Evolutionary conservation across 2,797 vertebrate genomes (phyloP).

Genomic region (Tympanoctomys barrerae): DNA sequence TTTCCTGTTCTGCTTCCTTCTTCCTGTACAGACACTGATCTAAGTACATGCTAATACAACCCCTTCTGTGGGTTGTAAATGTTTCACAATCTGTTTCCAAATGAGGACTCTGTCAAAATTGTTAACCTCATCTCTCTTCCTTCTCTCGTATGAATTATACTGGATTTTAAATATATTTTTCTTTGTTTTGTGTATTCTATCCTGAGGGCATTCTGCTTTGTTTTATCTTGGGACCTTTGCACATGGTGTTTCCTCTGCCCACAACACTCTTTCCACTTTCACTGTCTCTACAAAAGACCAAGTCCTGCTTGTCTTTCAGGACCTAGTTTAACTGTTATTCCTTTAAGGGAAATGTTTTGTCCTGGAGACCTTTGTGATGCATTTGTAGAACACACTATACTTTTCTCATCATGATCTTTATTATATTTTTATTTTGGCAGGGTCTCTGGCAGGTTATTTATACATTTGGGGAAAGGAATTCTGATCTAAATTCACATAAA

Average conservation of each 20-base stretch:
- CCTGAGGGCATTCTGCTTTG: background rate
- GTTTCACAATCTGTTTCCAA: background rate
- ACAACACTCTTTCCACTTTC: background rate
- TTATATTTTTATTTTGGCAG: constrained; percentile 35
- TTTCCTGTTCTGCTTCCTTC: background rate
- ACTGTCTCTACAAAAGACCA: background rate
- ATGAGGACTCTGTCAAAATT: background rate
- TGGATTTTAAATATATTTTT: background rate
- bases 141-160: background rate
- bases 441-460: constrained; percentile 2
- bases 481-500: constrained; percentile 35
- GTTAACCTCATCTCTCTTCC: background rate
- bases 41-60: background rate
- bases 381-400: background rate
- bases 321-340: background rate
- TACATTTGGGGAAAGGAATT: constrained; percentile 19
- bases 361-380: background rate
- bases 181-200: background rate
- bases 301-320: background rate
- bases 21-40: background rate
- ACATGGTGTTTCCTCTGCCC: background rate
- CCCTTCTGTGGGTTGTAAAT: background rate
- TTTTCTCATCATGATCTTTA: constrained; percentile 32
- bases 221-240: background rate
- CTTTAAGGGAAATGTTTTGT: background rate